phyloP scores from a whole-genome alignment of 2,888 invertebrate species.

The Eulithis prunata region DNA sequence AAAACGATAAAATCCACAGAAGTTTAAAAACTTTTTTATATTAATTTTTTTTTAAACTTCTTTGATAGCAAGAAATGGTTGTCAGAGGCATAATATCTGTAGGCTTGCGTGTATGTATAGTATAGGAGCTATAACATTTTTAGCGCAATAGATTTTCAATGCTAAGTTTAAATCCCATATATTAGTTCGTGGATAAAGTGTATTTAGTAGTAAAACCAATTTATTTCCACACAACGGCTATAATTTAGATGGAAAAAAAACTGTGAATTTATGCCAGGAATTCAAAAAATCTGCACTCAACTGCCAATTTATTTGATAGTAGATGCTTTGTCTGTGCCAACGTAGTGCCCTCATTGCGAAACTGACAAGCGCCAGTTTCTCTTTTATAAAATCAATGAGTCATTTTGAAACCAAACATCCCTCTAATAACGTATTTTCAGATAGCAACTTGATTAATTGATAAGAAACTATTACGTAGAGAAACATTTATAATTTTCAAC shows the following conservation, averaged over 20 bases:
- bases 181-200: constrained; percentile 3
- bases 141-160: no score
- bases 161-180: not conserved
- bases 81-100: no score
- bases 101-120: no score
- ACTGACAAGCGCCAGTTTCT: constrained; percentile 35
- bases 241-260: not conserved
- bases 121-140: no score
- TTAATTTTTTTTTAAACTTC: no score
- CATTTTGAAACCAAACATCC: not conserved
- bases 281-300: constrained; percentile 40
- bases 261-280: constrained; percentile 37
- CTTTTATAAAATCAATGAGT: constrained; percentile 14
- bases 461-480: no score
- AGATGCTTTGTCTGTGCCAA: constrained; percentile 36
- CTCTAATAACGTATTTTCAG: no score
- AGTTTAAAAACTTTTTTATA: no score
- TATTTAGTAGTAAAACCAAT: constrained; percentile 1
- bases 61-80: no score
- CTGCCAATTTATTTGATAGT: constrained; percentile 49
- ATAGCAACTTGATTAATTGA: no score
- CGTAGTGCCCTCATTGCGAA: constrained; percentile 32
- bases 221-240: constrained; percentile 18
- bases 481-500: no score
- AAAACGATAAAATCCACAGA: no score